phyloP scores from a whole-genome alignment of 1,140 invertebrate species.

The Eumeta japonica region DNA sequence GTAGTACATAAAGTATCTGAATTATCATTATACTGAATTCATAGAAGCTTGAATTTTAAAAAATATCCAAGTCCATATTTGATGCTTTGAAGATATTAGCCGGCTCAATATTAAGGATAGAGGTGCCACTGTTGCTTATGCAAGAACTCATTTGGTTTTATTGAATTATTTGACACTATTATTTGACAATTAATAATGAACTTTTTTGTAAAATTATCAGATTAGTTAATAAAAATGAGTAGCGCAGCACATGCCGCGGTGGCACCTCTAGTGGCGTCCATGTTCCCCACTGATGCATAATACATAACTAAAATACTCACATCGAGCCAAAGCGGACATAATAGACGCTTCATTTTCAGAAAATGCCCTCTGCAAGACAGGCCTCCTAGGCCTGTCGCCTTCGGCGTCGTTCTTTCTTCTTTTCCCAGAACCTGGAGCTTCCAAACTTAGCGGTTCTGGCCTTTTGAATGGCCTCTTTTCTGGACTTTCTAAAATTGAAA shows the following conservation, averaged over 20 bases:
- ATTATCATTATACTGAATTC: too few relatives aligned
- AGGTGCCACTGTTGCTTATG: not conserved
- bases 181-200: not conserved
- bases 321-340: conserved; percentile 47
- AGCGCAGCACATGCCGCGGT: not conserved
- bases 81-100: too few relatives aligned
- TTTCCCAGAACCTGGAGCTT: conserved; percentile 20
- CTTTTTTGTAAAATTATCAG: conserved; percentile 1
- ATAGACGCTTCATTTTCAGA: conserved; percentile 50
- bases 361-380: conserved; percentile 35
- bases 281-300: not conserved
- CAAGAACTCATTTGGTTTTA: too few relatives aligned
- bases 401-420: conserved; percentile 23
- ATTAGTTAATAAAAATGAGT: not conserved
- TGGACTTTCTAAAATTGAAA: conserved; percentile 30
- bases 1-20: too few relatives aligned
- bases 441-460: conserved; percentile 10
- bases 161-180: too few relatives aligned
- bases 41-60: too few relatives aligned
- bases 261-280: not conserved
- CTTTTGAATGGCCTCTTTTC: conserved; percentile 26
- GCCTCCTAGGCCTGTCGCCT: conserved; percentile 14
- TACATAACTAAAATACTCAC: conserved; percentile 33
- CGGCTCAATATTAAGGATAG: not conserved
- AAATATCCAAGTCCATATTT: too few relatives aligned